Base-by-base conservation (phyloP, 1,140 invertebrate species). In the Galendromus occidentalis region DNA sequence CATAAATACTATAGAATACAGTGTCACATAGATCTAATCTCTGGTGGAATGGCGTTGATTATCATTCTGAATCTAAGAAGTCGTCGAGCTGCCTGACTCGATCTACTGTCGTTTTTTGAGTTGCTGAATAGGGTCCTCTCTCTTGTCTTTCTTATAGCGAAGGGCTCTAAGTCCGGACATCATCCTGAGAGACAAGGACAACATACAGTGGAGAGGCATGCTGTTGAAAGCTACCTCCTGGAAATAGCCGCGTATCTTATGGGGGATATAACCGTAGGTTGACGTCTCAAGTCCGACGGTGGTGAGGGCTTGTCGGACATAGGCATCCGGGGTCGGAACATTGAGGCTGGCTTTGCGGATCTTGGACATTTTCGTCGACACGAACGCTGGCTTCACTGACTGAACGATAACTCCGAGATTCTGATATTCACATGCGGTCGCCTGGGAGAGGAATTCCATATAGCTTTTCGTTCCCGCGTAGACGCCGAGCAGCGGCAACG, bases 331-430 rank as follows among this genome's bases (percentile, higher is more conserved):
- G 0, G 82, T 82, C 0, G 91, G 91, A 14, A 85, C 85, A 76
- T 88, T 84, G 74, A 86, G 80, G 1, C 83, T 84, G n/a, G 86
- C 77, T 68, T 81, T 83, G 41, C 82, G 82, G 66, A 94, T 87
- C 71, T 86, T 87, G 20, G 87, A 86, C 89, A 96, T 89, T 70
- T 93, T 94, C 0, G 91, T 91, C 4, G 88, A 86, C 0, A 97
- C 91, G 70, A 86, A 89, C 22, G 87, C 89, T 0, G 91, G 91
- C 47, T 85, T 74, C 1, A 95, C 78, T 72, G 86, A 87, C 78
- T 96, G 87, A 51, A 78, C 69, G 63, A 83, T 83, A 1, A 95
- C 84, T 4, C 90, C 89, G 66, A 82, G 80, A 6, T 81, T 80
- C 17, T 75, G 76, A 69, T 90, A 92, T 75, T 95, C 91, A 7